Percentiles rank a stretch among this genome's conserved stretches.
phyloP scores from a whole-genome alignment of 2,113 vertebrate species.

The Thalassarche chlororhynchos region DNA sequence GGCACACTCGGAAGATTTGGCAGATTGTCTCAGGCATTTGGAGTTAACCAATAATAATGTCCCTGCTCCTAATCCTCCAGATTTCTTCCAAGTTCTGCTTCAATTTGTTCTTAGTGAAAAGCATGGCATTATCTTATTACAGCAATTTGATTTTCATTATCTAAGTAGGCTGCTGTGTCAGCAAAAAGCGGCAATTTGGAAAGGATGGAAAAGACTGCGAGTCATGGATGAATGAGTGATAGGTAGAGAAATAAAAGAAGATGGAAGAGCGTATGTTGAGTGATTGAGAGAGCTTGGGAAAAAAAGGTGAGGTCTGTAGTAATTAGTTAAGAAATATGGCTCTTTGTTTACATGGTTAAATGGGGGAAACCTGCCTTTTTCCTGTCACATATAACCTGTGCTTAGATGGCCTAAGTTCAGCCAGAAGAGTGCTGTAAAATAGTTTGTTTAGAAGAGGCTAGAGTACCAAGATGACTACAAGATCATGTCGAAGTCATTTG shows the following conservation, averaged over 20 bases:
- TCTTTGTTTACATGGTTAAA: background rate
- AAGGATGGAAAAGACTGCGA: background rate
- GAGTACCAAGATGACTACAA: background rate
- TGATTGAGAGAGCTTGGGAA: slow-evolving; percentile 21
- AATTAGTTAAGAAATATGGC: background rate
- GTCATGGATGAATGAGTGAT: slow-evolving; percentile 31
- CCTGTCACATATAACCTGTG: background rate
- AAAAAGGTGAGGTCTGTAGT: background rate
- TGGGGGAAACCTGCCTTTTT: background rate
- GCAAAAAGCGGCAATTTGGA: slow-evolving; percentile 50
- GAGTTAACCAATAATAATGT: slow-evolving; percentile 39
- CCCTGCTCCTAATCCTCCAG: slow-evolving; percentile 52
- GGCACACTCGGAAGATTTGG: slow-evolving; percentile 43
- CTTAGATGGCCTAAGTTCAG: background rate
- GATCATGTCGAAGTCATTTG: background rate
- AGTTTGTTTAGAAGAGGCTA: background rate
- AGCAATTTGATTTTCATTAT: slow-evolving; percentile 63
- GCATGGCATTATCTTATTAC: slow-evolving; percentile 50
- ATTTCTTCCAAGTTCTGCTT: slow-evolving; percentile 48
- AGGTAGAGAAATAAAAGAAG: slow-evolving; percentile 2
- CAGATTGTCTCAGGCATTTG: slow-evolving; percentile 45
- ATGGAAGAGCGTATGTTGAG: background rate
- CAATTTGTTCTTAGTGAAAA: slow-evolving; percentile 61
- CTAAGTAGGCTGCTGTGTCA: slow-evolving; percentile 33
- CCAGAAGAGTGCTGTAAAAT: background rate